Percentiles rank a stretch among this genome's conserved stretches.
phyloP scores from a whole-genome alignment of 2,113 vertebrate species.

The Takifugu bimaculatus region DNA sequence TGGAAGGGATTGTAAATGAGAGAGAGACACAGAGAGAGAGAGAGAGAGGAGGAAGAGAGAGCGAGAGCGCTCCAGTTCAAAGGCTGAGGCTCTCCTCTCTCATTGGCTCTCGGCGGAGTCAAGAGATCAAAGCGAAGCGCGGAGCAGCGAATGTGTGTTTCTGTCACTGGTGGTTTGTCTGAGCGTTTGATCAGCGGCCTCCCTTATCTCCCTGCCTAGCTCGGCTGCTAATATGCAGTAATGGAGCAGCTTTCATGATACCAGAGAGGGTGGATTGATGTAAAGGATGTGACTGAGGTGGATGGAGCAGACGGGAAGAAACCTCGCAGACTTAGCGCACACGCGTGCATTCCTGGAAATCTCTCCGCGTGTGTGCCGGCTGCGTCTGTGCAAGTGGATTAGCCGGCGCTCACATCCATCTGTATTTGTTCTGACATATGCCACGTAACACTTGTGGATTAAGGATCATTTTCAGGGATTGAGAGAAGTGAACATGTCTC shows the following conservation, averaged over 20 bases:
- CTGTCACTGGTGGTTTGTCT: conserved; percentile 72
- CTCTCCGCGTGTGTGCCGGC: not conserved
- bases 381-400: not conserved
- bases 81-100: conserved; percentile 60
- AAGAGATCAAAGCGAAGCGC: conserved; percentile 72
- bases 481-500: not conserved
- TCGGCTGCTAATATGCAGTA: conserved; percentile 69
- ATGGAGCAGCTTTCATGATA: conserved; percentile 68
- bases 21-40: conserved; percentile 18
- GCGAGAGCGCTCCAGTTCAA: conserved; percentile 59
- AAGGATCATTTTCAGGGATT: conserved; percentile 4
- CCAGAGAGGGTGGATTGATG: conserved; percentile 51
- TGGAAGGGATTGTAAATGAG: not conserved
- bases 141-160: conserved; percentile 71
- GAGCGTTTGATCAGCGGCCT: conserved; percentile 71
- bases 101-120: conserved; percentile 56
- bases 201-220: conserved; percentile 63
- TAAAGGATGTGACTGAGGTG: conserved; percentile 63
- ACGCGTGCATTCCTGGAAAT: conserved; percentile 26
- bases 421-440: conserved; percentile 5
- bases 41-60: not conserved
- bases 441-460: conserved; percentile 1
- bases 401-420: conserved; percentile 9
- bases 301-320: conserved; percentile 45
- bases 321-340: conserved; percentile 37